Evolutionary conservation across 2,797 vertebrate genomes (phyloP).

Genomic region (Luscinia luscinia): DNA sequence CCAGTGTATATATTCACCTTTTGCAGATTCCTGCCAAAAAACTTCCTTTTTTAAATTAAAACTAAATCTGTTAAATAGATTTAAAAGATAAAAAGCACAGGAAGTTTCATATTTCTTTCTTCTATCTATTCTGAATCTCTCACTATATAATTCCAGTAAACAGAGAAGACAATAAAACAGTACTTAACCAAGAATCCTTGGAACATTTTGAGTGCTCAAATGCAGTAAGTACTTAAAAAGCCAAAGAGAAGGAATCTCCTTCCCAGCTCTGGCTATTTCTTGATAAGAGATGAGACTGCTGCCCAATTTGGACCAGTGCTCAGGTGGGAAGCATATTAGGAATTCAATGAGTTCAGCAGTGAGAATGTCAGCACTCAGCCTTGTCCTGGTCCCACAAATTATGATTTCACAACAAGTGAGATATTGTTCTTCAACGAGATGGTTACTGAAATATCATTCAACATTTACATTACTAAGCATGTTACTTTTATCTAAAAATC

Average conservation of each 20-base stretch:
- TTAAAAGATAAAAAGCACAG: neutral
- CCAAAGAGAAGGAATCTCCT: neutral
- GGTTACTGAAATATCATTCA: neutral
- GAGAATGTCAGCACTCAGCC: neutral
- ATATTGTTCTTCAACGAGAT: neutral
- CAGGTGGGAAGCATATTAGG: accelerated
- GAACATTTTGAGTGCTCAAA: neutral
- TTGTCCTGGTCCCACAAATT: accelerated
- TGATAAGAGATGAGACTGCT: neutral
- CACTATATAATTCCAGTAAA: neutral
- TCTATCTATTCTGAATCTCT: neutral
- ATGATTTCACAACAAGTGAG: neutral
- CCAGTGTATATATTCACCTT: neutral
- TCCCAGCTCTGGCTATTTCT: neutral
- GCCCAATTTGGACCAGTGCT: accelerated
- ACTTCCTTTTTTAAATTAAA: neutral
- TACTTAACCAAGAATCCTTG: neutral
- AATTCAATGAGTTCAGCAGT: accelerated
- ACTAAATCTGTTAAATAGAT: neutral
- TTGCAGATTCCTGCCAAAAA: neutral
- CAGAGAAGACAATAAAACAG: neutral
- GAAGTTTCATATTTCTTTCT: neutral
- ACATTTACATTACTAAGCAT: neutral
- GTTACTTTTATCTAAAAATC: neutral
- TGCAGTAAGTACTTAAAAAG: neutral